These are phyloP conservation scores for Rhagoletis zephyria DNA, from an alignment of 1,140 invertebrate genomes.

Conservation along the genomic window DNA sequence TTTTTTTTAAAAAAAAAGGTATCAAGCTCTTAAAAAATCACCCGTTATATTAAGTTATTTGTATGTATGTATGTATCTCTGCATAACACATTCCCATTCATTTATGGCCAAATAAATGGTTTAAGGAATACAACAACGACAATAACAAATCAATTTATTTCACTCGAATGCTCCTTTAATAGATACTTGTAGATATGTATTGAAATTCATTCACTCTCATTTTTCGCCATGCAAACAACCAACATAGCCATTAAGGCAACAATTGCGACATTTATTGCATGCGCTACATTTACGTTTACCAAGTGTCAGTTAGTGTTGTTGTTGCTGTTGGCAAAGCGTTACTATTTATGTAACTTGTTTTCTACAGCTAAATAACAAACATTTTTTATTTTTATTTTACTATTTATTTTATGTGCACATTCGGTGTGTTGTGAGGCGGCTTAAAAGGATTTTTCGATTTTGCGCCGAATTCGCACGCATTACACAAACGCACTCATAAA, in stretches of 20 bases:
- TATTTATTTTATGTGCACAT: not conserved
- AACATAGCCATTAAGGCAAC: constrained; percentile 1
- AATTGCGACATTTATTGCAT: constrained; percentile 48
- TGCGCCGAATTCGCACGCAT: constrained; percentile 23
- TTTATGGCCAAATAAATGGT: not conserved
- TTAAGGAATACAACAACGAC: not conserved
- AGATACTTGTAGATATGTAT: constrained; percentile 8
- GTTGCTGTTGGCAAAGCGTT: constrained; percentile 37
- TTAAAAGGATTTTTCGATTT: constrained; percentile 45
- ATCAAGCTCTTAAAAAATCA: too few relatives aligned
- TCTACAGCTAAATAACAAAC: not conserved
- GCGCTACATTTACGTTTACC: not conserved
- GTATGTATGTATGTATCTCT: not conserved
- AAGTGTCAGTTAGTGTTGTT: constrained; percentile 3
- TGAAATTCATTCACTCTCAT: constrained; percentile 17
- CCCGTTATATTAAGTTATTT: not conserved
- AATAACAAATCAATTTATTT: not conserved
- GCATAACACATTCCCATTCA: not conserved
- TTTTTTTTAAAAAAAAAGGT: too few relatives aligned
- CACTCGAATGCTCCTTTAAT: constrained; percentile 25
- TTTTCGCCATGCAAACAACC: not conserved
- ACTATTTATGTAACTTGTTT: constrained; percentile 43
- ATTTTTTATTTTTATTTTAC: not conserved
- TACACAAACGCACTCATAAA: not conserved
- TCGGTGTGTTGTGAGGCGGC: not conserved